Conservation (phyloP, 2,888 invertebrate species). For the Sphaerophoria taeniata region DNA sequence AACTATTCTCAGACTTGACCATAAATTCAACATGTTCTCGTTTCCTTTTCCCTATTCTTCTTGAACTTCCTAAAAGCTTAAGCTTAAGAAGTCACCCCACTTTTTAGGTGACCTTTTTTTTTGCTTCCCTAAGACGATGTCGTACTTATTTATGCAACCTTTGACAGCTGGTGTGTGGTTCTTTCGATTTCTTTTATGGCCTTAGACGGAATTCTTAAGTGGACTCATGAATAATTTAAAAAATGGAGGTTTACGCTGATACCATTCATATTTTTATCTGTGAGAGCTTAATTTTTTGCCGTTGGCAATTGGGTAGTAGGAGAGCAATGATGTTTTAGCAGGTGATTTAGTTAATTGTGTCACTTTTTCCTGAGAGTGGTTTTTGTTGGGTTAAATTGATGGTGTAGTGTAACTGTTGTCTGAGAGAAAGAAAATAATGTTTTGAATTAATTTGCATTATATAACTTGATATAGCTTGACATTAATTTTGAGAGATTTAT, state of each 20-base stretch:
- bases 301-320: conserved; percentile 38
- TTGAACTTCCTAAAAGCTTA: neutral
- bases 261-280: conserved; percentile 20
- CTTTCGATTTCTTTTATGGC: neutral
- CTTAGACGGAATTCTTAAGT: conserved; percentile 19
- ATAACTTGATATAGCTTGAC: too few species aligned
- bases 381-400: neutral
- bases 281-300: conserved; percentile 17
- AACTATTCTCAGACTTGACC: conserved; percentile 26
- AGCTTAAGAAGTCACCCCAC: neutral
- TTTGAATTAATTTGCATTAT: conserved; percentile 25
- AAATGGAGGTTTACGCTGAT: conserved; percentile 1
- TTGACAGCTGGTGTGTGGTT: conserved; percentile 41
- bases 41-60: neutral
- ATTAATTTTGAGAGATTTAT: too few species aligned
- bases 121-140: conserved; percentile 34
- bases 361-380: conserved; percentile 29
- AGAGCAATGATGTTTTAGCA: conserved; percentile 59
- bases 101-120: neutral
- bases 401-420: neutral
- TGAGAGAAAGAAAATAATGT: neutral
- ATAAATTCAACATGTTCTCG: conserved; percentile 8
- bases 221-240: conserved; percentile 23
- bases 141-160: conserved; percentile 62
- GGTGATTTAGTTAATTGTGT: conserved; percentile 53